These are phyloP conservation scores for Chrysotoxum bicinctum DNA, from an alignment of 2,888 invertebrate species.

Conservation along the genomic window DNA sequence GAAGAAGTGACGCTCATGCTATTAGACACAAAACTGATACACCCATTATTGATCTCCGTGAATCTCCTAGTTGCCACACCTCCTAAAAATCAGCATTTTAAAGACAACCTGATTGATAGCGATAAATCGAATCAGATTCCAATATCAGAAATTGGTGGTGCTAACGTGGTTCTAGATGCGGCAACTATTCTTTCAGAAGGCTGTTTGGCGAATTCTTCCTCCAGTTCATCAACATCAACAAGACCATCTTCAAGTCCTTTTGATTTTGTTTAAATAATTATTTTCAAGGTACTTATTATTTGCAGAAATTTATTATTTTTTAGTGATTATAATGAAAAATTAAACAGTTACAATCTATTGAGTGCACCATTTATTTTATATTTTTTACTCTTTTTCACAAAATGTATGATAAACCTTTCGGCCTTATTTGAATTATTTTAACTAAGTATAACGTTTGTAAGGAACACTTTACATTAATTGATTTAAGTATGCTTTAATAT, in stretches of 20 bases:
- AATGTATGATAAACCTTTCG: not conserved
- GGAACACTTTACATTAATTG: not conserved
- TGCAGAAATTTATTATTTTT: not conserved
- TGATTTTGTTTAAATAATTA: constrained; percentile 31
- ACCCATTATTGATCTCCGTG: constrained; percentile 87
- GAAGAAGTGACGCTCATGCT: constrained; percentile 84
- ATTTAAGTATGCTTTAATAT: not conserved
- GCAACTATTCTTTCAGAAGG: constrained; percentile 5
- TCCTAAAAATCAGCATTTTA: constrained; percentile 80
- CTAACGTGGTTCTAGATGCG: constrained; percentile 57
- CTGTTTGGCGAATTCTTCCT: constrained; percentile 11
- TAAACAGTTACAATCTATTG: not conserved
- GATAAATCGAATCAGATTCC: constrained; percentile 78
- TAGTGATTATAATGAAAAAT: not conserved
- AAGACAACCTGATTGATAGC: constrained; percentile 75
- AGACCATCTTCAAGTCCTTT: constrained; percentile 31
- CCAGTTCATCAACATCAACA: constrained; percentile 21
- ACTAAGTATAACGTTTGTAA: not conserved
- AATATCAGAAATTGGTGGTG: constrained; percentile 80
- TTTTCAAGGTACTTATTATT: not conserved
- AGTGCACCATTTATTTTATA: not conserved
- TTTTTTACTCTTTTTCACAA: not conserved
- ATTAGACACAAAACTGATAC: constrained; percentile 84
- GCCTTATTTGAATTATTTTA: not conserved
- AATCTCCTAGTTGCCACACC: constrained; percentile 86